phyloP scores from a whole-genome alignment of 2,113 vertebrate species.

The Drymodes brunneopygia region DNA sequence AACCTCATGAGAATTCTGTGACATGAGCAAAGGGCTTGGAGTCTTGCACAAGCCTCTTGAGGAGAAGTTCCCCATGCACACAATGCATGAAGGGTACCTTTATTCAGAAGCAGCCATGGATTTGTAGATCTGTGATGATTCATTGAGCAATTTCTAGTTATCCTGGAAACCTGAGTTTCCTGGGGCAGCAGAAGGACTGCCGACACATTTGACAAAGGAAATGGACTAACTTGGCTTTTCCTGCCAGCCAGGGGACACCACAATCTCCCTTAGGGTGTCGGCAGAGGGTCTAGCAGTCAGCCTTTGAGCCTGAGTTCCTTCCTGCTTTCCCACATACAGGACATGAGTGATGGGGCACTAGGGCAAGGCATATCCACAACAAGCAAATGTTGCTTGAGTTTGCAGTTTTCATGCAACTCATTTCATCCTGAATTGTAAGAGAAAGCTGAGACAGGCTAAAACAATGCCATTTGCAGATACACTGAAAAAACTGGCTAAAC shows the following conservation, averaged over 20 bases:
- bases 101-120: neutral
- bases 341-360: neutral
- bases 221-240: neutral
- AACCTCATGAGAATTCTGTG: neutral
- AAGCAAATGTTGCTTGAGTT: neutral
- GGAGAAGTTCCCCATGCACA: neutral
- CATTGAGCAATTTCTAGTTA: neutral
- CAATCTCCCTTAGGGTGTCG: neutral
- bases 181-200: neutral
- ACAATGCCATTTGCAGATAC: neutral
- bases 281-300: neutral
- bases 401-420: neutral
- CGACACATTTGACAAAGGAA: neutral
- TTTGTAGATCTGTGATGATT: neutral
- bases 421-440: neutral
- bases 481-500: neutral
- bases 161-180: neutral
- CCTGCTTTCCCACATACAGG: neutral
- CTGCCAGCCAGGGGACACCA: fast-evolving
- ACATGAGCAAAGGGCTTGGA: neutral
- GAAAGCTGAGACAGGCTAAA: neutral
- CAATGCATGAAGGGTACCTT: neutral
- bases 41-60: neutral
- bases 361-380: neutral
- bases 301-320: neutral